Percentiles rank a stretch among this genome's conserved stretches.
These are phyloP conservation scores for Azemiops feae DNA, from an alignment of 2,113 vertebrate genomes.

Conservation along the genomic window DNA sequence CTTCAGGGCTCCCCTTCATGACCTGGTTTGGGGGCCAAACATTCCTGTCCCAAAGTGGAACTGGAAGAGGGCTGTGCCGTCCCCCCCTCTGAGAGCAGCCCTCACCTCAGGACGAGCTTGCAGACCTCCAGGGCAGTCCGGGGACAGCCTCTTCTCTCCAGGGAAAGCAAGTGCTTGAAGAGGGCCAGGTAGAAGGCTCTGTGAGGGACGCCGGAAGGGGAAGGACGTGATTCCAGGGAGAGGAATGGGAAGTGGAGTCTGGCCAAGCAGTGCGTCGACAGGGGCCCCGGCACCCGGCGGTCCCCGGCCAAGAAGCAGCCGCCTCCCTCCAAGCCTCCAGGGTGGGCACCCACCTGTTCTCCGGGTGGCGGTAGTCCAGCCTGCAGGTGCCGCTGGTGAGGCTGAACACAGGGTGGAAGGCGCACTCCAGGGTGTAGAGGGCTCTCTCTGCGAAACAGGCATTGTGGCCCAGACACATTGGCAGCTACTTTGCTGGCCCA, in stretches of 20 bases:
- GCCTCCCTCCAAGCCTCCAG: rapidly evolving
- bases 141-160: conserved; percentile 94
- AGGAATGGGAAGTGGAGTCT: too few relatives aligned
- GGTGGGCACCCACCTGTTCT: conserved; percentile 84
- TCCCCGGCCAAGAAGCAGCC: background rate
- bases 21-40: background rate
- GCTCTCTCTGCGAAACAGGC: conserved; percentile 80
- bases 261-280: too few relatives aligned
- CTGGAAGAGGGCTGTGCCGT: background rate
- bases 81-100: background rate
- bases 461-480: background rate
- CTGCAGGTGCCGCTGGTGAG: conserved; percentile 87
- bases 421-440: conserved; percentile 91
- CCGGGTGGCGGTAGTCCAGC: conserved; percentile 87
- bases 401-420: conserved; percentile 93
- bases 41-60: background rate
- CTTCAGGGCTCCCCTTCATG: background rate
- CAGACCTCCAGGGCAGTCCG: conserved; percentile 94
- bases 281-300: background rate
- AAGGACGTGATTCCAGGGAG: background rate
- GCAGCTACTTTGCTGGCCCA: background rate
- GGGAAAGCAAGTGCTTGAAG: conserved; percentile 94
- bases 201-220: background rate
- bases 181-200: conserved; percentile 94
- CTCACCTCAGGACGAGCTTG: conserved; percentile 91